Percentiles rank a stretch among this genome's conserved stretches.
Conservation (phyloP, 2,888 invertebrate species). For the Tyria jacobaeae region DNA sequence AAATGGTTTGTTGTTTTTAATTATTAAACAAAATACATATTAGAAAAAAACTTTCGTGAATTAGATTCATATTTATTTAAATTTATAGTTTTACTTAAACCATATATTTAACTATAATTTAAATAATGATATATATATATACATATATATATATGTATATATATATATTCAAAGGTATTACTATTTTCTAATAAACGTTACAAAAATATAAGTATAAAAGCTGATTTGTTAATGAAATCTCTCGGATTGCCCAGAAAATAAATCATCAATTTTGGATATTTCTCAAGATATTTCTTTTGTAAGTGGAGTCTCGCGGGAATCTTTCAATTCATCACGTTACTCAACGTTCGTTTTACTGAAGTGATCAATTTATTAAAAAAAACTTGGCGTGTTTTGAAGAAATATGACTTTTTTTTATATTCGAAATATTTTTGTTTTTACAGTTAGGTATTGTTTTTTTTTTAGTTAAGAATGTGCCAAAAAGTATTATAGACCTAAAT, state of each 20-base stretch:
- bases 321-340: conserved; percentile 47
- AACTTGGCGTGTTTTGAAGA: conserved; percentile 9
- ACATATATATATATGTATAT: too few species aligned
- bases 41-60: too few species aligned
- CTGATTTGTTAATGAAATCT: conserved; percentile 7
- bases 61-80: too few species aligned
- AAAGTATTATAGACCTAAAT: too few species aligned
- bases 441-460: not conserved
- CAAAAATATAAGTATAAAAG: conserved; percentile 13
- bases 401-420: conserved; percentile 10
- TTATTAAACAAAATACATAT: too few species aligned
- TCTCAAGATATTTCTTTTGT: conserved; percentile 34
- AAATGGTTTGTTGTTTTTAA: too few species aligned
- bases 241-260: conserved; percentile 30
- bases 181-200: conserved; percentile 6
- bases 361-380: conserved; percentile 49
- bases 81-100: too few species aligned
- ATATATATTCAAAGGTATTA: not conserved
- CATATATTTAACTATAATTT: too few species aligned
- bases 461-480: too few species aligned
- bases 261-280: conserved; percentile 35
- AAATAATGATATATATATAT: too few species aligned
- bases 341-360: conserved; percentile 38
- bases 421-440: too few species aligned
- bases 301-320: conserved; percentile 37